Base-by-base conservation (phyloP, 2,888 invertebrate species). In the Drosophila formosana region DNA sequence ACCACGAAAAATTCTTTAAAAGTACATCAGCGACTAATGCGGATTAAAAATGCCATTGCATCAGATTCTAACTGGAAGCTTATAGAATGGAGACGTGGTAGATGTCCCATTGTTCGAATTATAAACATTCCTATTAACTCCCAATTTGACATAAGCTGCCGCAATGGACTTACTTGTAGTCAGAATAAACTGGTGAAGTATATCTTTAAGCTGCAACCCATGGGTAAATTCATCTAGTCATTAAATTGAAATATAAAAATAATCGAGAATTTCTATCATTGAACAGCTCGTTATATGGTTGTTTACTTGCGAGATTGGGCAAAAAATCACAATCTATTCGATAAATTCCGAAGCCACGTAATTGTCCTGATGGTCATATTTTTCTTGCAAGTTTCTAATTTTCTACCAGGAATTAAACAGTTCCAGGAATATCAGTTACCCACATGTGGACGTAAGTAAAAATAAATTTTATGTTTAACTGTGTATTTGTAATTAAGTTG, bases 151-250 rank as follows among this genome's bases (percentile, higher is more conserved):
- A 51, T 51, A 37, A 51, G 7, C 8, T 51, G 7, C 37, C 26
- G 13, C 25, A 4, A 5, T n/a, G 26, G 51, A 7, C 8, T 37
- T 25, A n/a, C 37, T 25, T 51, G 34, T 8, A 25, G 6, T 25
- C 34, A 51, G 3, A 51, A 51, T 51, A 25, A 25, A 25, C 25
- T 51, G 34, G n/a, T 51, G 2, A 51, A 51, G 13, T 51, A 51
- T 25, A n/a, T 51, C 25, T 51, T 51, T 51, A 25, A 51, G 51
- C 25, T 37, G 25, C 37, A 51, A n/a, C 51, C 51, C 1, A 51
- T 51, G 11, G 51, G 51, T 51, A 30, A 30, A 30, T 8, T 13
- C 8, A 37, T 37, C 4, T 32, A 51, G 11, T 34, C 18, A 23
- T 6, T 11, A 11, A 6, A 32, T 28, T 49, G 13, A 25, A 11